Evolutionary conservation across 2,888 invertebrate genomes (phyloP), one percentile per base, ranked within the genome.

Genomic region (Ptychoptera contaminata): DNA sequence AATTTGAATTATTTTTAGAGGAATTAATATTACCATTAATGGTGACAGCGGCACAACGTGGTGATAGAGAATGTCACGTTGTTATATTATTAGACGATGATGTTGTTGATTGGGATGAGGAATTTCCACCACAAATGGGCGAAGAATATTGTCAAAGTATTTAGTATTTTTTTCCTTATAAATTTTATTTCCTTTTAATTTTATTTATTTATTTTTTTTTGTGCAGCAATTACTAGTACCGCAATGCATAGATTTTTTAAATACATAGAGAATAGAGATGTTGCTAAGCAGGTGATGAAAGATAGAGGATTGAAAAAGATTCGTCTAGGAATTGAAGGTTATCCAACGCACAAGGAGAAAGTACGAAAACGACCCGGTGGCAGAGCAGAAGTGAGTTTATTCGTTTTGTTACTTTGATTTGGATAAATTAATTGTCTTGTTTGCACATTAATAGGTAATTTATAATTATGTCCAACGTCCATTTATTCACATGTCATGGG

Each of bases 391-490:
- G 91, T n/a, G n/a, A n/a, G n/a, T 97, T 31, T 23, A 1, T 11
- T 23, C 12, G 4, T 32, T 9, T 29, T n/a, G 6, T 39, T 9
- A 23, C 15, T 40, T 31, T 31, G 7, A 40, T 30, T 16, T 32
- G 7, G 14, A 23, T 10, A 34, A 34, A 7, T 10, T n/a, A n/a
- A n/a, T n/a, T n/a, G n/a, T n/a, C n/a, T n/a, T n/a, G n/a, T n/a
- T n/a, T 55, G 61, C n/a, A n/a, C n/a, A n/a, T n/a, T n/a, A n/a
- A n/a, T n/a, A n/a, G n/a, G n/a, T 64, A 3, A 96, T 99, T 52
- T 99, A 99, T 70, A 98, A 97, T 68, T 99, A 99, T 64, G 97
- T 99, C 0, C 98, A 99, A 62, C 73, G 98, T 1, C 98, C 98
- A 0, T 99, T 99, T 66, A 88, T 99, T 44, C 93, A 96, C 60